Base-by-base conservation (phyloP, 2,113 vertebrate species). In the Rhodinocichla rosea region DNA sequence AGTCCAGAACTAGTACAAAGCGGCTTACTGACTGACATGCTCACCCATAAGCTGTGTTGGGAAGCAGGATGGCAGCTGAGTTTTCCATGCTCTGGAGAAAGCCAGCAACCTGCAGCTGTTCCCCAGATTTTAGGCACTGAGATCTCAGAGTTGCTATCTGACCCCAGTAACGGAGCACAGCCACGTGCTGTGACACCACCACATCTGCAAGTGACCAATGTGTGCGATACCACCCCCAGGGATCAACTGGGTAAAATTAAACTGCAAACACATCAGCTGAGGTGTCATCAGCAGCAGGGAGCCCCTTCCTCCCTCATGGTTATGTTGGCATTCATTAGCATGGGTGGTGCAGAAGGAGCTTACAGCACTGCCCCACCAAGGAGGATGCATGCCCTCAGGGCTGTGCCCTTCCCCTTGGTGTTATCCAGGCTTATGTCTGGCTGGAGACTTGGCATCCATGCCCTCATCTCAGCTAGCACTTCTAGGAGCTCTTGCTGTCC, bases 301-400 rank as follows among this genome's bases (percentile, higher is more conserved):
- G 53, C 53, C 35, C 64, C 15, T 50, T 33, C 39, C 47, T 67
- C 50, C 1, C 22, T 71, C 56, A 35, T 23, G 39, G 59, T 67
- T 60, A 62, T 75, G 69, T 3, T 9, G 32, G 73, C 32, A 52
- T 32, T 71, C 69, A 28, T 60, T 64, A 92, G 44, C 53, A 82
- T 24, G 1, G 0, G 27, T 1, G 7, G 49, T 33, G 18, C 78
- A 60, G 67, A 60, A 80, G 57, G 26, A 89, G 30, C 60, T 50
- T 30, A 7, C 18, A 45, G 59, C 55, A 74, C 9, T 13, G 50
- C 84, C 74, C 65, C 35, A 1, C 7, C 15, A 37, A 39, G 45
- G 11, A 57, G n/a, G 24, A 49, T 1, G 0, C 19, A 5, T 0
- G 0, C 16, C 44, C 13, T 35, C 10, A 24, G 33, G 53, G 45